Base-by-base conservation (phyloP, 1,140 invertebrate genomes). In the Hycleus cichorii region DNA sequence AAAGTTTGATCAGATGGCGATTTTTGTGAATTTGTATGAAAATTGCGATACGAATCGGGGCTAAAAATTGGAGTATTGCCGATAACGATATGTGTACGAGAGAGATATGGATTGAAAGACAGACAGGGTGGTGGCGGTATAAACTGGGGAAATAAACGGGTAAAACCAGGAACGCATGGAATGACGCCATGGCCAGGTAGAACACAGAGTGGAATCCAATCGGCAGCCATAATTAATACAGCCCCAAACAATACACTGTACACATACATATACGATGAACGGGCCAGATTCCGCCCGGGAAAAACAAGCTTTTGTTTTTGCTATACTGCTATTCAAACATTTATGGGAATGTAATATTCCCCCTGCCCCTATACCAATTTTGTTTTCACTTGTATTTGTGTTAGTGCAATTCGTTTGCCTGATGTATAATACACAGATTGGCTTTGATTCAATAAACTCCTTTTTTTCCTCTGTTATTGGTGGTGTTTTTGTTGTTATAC, bases 171-270 rank as follows among this genome's bases (percentile, higher is more conserved):
- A 63, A 64, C 60, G 62, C 53, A 59, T 54, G 65, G 65, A 66
- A 66, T 66, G 64, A 66, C 60, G 64, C 60, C 57, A 59, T 47
- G 44, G 59, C 64, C 65, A 67, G 65, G 65, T 67, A 67, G 64
- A 65, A 67, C 60, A 65, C 64, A 60, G 61, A 59, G 40, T 55
- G 64, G 65, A 67, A 67, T 67, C 64, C 65, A 65, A 67, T 67
- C 65, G 65, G 65, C 57, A 49, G 65, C 63, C 60, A 67, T 67
- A 65, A 67, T 67, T 67, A 67, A 67, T 67, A 60, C 63, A 64
- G 58, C 47, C 58, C 58, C 60, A 43, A 49, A 57, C 55, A 47
- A 57, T 48, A 57, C 55, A 53, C 49, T 54, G 45, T 38, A 52
- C 10, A 52, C 11, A 43, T 43, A 26, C 39, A 52, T 18, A 18